phyloP scores from a whole-genome alignment of 2,113 vertebrate species.

The Zosterops hypoxanthus region DNA sequence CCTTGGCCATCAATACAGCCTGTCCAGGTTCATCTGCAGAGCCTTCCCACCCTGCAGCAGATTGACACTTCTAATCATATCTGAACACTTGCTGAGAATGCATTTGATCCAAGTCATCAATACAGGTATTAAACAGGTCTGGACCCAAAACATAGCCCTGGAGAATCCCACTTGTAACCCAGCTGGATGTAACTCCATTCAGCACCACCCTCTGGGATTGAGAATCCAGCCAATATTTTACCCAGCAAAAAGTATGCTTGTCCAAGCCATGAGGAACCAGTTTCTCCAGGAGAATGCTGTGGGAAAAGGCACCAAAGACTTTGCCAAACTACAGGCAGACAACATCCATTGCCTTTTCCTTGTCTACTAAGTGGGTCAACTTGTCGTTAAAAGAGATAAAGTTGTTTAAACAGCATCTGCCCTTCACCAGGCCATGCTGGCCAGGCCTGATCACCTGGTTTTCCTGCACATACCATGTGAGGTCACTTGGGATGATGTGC shows the following conservation, averaged over 20 bases:
- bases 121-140: not conserved
- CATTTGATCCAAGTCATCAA: not conserved
- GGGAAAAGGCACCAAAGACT: not conserved
- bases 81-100: not conserved
- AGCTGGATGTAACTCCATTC: not conserved
- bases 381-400: not conserved
- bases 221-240: not conserved
- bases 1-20: rapidly evolving
- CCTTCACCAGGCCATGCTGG: not conserved
- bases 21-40: not conserved
- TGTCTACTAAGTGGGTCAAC: not conserved
- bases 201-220: too few species aligned
- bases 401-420: not conserved
- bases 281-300: not conserved
- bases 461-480: rapidly evolving
- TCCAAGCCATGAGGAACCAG: not conserved
- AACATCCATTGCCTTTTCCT: not conserved
- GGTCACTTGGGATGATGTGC: not conserved
- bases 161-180: not conserved
- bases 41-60: not conserved
- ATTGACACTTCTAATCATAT: not conserved
- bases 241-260: too few species aligned
- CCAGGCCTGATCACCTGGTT: not conserved
- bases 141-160: not conserved
- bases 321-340: not conserved